Evolutionary conservation across 2,113 vertebrate genomes (phyloP), one percentile per base, ranked within the genome.

Genomic region (Pipra filicauda): DNA sequence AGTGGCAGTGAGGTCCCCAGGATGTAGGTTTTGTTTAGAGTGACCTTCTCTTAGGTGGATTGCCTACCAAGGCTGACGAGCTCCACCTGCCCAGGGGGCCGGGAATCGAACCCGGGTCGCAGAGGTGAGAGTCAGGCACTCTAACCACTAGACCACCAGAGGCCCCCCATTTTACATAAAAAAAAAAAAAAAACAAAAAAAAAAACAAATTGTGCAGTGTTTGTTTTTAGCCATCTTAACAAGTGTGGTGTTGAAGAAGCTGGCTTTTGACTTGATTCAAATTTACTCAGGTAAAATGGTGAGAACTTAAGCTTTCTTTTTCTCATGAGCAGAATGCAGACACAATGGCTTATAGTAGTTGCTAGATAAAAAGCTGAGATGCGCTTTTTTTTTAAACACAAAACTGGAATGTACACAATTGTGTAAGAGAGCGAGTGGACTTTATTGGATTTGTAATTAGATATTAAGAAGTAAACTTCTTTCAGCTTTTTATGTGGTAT

Each of bases 341-440:
- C 0, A 2, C 15, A 72, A 0, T 3, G 6, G 26, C 35, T 65
- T 7, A 2, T 69, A 16, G 12, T 39, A 39, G 14, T 82, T 31
- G 28, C 12, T 18, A 65, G 59, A 22, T 65, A 78, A 61, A 76
- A 89, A 73, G 13, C 9, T 74, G n/a, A 83, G 21, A 15, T 51
- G 6, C 1, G 0, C 8, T 24, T 51, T 49, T 26, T 31, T 79
- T 80, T 55, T 17, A 21, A 91, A 69, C 54, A 27, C 11, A 55
- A n/a, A 76, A 65, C 37, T 85, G 33, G 20, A 90, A 43, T 30
- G 37, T 54, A 26, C 37, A 41, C 30, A 44, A 44, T 35, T 51
- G 33, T 61, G 9, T 49, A 44, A 91, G 44, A 54, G 15, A 70
- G 24, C 33, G 37, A 54, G 20, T 39, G 21, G 27, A 24, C 8